A percentile compares a stretch with the other conserved stretches of the same genome.
phyloP scores from a whole-genome alignment of 2,888 invertebrate genomes.

The Hemithea aestivaria region DNA sequence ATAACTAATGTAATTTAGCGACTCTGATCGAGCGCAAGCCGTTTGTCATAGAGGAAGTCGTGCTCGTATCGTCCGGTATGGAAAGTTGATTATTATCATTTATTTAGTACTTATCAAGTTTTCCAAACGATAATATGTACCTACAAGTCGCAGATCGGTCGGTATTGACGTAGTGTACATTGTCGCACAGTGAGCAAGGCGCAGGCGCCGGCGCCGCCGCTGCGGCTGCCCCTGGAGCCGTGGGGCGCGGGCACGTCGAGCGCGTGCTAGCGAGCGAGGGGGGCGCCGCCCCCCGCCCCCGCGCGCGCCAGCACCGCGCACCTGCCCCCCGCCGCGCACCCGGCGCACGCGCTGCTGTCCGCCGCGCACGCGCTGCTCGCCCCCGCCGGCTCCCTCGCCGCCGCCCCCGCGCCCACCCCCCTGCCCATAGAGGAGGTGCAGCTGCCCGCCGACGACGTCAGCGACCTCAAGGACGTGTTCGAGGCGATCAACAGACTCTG shows the following conservation, averaged over 20 bases:
- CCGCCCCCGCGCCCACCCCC: constrained; percentile 16
- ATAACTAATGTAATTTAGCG: too few species aligned
- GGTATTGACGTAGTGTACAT: too few species aligned
- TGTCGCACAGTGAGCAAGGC: constrained; percentile 71
- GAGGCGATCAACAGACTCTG: constrained; percentile 73
- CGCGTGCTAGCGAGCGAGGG: constrained; percentile 74
- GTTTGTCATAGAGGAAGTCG: too few species aligned
- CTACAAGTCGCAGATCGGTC: too few species aligned
- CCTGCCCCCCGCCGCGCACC: constrained; percentile 49
- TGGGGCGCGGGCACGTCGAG: constrained; percentile 78
- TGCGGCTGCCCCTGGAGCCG: constrained; percentile 74
- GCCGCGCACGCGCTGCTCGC: constrained; percentile 60
- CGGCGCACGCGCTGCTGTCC: constrained; percentile 55
- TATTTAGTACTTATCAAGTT: too few species aligned
- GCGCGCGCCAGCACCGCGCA: constrained; percentile 31
- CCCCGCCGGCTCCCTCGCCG: constrained; percentile 50
- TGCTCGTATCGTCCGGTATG: too few species aligned
- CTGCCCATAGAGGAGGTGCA: constrained; percentile 52
- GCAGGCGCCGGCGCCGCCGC: constrained; percentile 81
- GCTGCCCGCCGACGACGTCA: constrained; percentile 57
- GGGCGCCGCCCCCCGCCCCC: constrained; percentile 49
- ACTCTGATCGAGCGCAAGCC: too few species aligned
- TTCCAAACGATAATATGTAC: not conserved
- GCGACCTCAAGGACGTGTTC: constrained; percentile 68
- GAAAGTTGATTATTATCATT: too few species aligned